Evolutionary conservation across 2,113 vertebrate genomes (phyloP), one percentile per base, ranked within the genome.

Genomic region (Tauraco erythrolophus): DNA sequence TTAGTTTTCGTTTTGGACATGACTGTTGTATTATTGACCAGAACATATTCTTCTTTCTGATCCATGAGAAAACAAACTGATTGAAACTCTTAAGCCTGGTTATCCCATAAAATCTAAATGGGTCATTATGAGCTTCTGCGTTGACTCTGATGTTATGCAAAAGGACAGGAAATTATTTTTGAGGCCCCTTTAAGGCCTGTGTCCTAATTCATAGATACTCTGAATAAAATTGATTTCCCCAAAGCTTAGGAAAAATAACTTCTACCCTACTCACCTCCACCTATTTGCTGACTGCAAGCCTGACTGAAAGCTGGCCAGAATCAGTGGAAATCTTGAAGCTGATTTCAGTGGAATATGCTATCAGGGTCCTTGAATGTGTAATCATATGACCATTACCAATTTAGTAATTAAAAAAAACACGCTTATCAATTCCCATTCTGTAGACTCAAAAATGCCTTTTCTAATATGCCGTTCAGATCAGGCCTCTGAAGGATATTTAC

Each of bases 191-290:
- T 84, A 96, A 95, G 77, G 48, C 2, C 8, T 48, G 21, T 78
- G 79, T 88, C 64, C 76, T 94, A 78, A 87, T 97, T 95, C 43
- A 51, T 33, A 84, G 30, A 71, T 68, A 68, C 35, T 64, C 51
- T 81, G 76, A 84, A 78, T 68, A 75, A 93, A 94, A 84, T 4
- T 90, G 19, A 80, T 94, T 95, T 94, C 24, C 85, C 79, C 24
- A 88, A 93, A 92, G 68, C 79, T 94, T 84, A 77, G 24, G 37
- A 78, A 84, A 92, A 95, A 51, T 37, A 78, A 41, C 16, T 74
- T 54, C 31, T 31, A 78, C 6, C 13, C 16, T 70, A 45, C 0
- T 3, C 33, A 75, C 48, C 23, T 70, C 50, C 0, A 1, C 14
- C 77, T 86, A 27, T 71, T 91, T 95, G 30, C 43, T 87, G 5